Percentiles rank a stretch among this genome's conserved stretches.
These are phyloP conservation scores for Lasiurus borealis DNA, from an alignment of 2,113 vertebrate species.

Conservation along the genomic window DNA sequence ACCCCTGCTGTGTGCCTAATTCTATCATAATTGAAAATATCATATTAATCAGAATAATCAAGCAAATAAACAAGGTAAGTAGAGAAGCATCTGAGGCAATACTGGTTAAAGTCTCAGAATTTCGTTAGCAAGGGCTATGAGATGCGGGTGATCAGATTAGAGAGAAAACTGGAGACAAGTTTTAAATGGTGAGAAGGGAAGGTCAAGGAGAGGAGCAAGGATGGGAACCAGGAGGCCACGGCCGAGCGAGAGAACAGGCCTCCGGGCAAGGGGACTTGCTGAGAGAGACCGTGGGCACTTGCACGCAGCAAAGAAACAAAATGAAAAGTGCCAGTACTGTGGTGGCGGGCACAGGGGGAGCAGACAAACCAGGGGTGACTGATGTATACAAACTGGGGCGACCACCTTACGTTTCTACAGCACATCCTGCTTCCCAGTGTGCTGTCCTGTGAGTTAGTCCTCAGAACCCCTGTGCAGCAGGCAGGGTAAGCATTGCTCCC, in stretches of 20 bases:
- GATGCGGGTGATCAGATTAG: background rate
- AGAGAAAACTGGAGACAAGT: background rate
- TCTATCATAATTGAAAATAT: background rate
- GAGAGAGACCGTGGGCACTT: accelerated
- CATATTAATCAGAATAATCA: conserved; percentile 24
- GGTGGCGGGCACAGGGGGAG: background rate
- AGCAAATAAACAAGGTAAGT: background rate
- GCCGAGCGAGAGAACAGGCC: background rate
- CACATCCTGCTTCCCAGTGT: background rate
- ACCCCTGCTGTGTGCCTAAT: background rate
- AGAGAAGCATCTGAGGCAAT: background rate
- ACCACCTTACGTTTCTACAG: background rate
- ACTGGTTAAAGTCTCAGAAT: background rate
- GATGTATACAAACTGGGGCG: background rate
- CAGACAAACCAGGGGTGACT: background rate
- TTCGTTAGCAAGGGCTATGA: background rate
- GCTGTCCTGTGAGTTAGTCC: background rate
- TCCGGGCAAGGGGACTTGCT: background rate
- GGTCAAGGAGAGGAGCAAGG: background rate
- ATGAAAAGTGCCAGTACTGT: background rate
- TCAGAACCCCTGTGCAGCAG: background rate
- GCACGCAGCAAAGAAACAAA: background rate
- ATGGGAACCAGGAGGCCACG: background rate
- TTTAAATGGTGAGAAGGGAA: background rate
- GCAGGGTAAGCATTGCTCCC: background rate